Base-by-base conservation (phyloP, 2,888 invertebrate species). In the Hirtodrosophila confusa region DNA sequence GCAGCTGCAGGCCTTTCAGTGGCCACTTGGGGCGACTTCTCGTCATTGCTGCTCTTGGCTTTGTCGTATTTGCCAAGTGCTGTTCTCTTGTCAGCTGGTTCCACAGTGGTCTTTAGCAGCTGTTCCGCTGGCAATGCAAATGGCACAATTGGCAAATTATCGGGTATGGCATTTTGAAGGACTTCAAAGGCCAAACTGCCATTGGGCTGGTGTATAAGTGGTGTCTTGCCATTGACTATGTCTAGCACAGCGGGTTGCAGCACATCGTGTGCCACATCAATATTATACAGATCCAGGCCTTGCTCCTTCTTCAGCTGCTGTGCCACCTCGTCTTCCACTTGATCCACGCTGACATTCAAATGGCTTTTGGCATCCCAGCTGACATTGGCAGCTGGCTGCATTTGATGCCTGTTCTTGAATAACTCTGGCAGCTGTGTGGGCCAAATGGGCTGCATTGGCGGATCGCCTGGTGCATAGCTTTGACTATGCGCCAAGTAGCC, bases 401-500 rank as follows among this genome's bases (percentile, higher is more conserved):
- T 4, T 4, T 36, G n/a, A 0, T 71, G 61, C 1, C 57, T 69
- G 0, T 70, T 39, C 39, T 51, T 60, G 0, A 79, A 27, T 0
- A 86, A 67, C 3, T 72, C 57, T 0, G 85, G 82, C 10, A 68
- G 68, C 7, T 71, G 58, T 1, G 78, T 83, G 0, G 90, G 88
- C 90, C 90, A 89, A 55, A 75, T 62, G 1, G 71, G n/a, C 3
- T 58, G 57, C 33, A 60, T 56, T 0, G 45, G 41, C 7, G 75
- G 45, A 27, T 87, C 87, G 0, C 78, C 84, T 0, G 72, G 56
- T 0, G 75, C 66, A 44, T 80, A 90, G 36, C 66, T 84, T 33
- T 87, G 80, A 0, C 80, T 77, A 2, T 86, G 78, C 10, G 79
- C 85, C 31, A 79, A 40, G 23, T 94, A 96, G 27, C 96, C 96